Base-by-base conservation (phyloP, 2,888 invertebrate species). In the Pollenia labialis region DNA sequence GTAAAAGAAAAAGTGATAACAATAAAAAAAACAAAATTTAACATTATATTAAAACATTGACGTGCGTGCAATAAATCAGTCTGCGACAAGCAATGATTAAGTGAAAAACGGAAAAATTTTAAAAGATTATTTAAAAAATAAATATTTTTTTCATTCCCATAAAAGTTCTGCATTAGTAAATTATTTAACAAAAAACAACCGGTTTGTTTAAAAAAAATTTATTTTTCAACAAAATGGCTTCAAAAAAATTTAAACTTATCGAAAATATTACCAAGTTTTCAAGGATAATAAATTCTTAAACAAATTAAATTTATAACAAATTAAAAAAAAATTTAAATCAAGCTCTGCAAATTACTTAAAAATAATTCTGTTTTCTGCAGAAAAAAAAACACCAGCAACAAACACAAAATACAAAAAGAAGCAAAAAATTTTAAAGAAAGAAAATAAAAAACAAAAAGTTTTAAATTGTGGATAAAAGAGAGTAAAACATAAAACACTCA, bases 41-140 rank as follows among this genome's bases (percentile, higher is more conserved):
- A 68, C 75, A 69, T 54, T 87, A 88, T 89, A 88, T 87, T 81
- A 89, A 88, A 83, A 74, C 84, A 83, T 81, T 86, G 87, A 75
- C 68, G 85, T 76, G 81, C 81, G 83, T 87, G 87, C 84, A 89
- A 89, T 89, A 88, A 89, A 87, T 89, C 88, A 88, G 89, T 89
- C 88, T 87, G 85, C 87, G 60, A 79, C 84, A 87, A 87, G 87
- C 88, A 88, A 82, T 85, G 83, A 32, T 44, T 46, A 81, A 64
- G 74, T 46, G 68, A 60, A 79, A 52, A 75, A 82, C 69, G 79
- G 62, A 46, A 74, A 32, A 32, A 62, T 52, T 16, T 76, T 10
- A 48, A 23, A 66, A 18, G 52, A 18, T 12, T 48, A 79, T 10
- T 16, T 16, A 62, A 50, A 54, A 76, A 72, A 62, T 71, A 16